Percentiles rank a stretch among this genome's conserved stretches.
phyloP scores from a whole-genome alignment of 1,140 invertebrate species.

The Lordiphosa collinella region DNA sequence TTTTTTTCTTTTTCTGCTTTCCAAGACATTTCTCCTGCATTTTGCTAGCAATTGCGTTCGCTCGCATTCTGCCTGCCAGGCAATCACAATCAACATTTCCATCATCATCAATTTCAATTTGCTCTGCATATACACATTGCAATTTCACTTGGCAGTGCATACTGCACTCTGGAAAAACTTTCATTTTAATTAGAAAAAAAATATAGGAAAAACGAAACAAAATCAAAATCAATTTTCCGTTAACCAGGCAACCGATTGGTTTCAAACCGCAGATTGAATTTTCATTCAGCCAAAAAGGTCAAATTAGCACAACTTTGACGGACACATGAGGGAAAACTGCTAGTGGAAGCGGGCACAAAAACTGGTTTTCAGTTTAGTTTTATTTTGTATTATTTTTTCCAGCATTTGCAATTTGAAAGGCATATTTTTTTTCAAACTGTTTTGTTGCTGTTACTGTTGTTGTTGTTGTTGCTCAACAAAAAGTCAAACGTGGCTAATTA shows the following conservation, averaged over 20 bases:
- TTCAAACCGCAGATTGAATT: constrained; percentile 68
- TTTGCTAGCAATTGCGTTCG: background rate
- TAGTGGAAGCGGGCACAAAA: background rate
- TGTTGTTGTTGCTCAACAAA: constrained; percentile 50
- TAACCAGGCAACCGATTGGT: constrained; percentile 43
- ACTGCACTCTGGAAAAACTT: constrained; percentile 39
- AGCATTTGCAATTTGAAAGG: constrained; percentile 53
- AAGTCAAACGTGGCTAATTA: constrained; percentile 68
- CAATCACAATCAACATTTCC: too few relatives aligned
- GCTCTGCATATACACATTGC: constrained; percentile 2
- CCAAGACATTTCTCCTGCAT: too few relatives aligned
- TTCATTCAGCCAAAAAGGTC: constrained; percentile 53
- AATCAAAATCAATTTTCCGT: constrained; percentile 62
- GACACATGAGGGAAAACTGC: constrained; percentile 24
- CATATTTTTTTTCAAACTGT: constrained; percentile 34
- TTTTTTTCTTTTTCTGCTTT: too few relatives aligned
- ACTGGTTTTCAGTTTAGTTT: constrained; percentile 52
- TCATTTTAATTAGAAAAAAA: constrained; percentile 66
- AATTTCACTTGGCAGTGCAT: constrained; percentile 53
- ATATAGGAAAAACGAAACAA: constrained; percentile 15
- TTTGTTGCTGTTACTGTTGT: constrained; percentile 37
- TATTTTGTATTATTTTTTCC: constrained; percentile 17
- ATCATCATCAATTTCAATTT: too few relatives aligned
- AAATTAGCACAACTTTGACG: constrained; percentile 57
- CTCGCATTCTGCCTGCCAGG: background rate